Evolutionary conservation across 2,888 invertebrate genomes (phyloP), one percentile per base, ranked within the genome.

Genomic region (Zaprionus lineosus): DNA sequence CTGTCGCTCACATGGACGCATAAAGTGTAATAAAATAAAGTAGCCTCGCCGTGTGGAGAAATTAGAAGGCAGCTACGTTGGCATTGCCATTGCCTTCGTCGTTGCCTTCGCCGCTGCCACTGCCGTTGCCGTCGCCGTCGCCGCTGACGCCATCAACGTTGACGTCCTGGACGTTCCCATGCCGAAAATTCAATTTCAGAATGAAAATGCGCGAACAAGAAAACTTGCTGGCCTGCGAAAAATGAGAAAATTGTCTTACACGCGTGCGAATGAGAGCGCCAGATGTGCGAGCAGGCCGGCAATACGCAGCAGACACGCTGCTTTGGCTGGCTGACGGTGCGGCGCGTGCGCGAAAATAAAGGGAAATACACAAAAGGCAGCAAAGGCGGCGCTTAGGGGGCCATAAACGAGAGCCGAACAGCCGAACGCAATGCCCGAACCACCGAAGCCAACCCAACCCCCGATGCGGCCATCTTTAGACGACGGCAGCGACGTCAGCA

Each of bases 1-100:
- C 37, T 5, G 28, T 14, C 36, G 14, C 46, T 6, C 18, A 8
- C 37, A 16, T 21, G 9, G 46, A 69, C 16, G 58, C 74, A 85
- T 79, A 73, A 75, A 78, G 74, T 79, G 81, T 88, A 88, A 88
- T 88, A 88, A 88, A 88, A 88, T 88, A 88, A 88, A 88, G 87
- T 87, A 86, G 75, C 71, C 69, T 71, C 46, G 81, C 67, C 71
- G 60, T 82, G 77, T 62, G 62, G 75, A 62, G 70, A 74, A 72
- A 74, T 72, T 74, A 74, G 70, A 69, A 74, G 74, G 55, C 70
- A 64, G 43, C 18, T 39, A 39, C 44, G 41, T 37, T 29, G 47
- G 34, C 34, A 41, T 46, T 19, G 9, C 37, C 26, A 39, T 46
- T 21, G 5, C 21, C 31, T 3, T 15, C 39, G 39, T 24, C 40